Base-by-base conservation (phyloP, 2,797 vertebrate genomes). In the Characodon lateralis region DNA sequence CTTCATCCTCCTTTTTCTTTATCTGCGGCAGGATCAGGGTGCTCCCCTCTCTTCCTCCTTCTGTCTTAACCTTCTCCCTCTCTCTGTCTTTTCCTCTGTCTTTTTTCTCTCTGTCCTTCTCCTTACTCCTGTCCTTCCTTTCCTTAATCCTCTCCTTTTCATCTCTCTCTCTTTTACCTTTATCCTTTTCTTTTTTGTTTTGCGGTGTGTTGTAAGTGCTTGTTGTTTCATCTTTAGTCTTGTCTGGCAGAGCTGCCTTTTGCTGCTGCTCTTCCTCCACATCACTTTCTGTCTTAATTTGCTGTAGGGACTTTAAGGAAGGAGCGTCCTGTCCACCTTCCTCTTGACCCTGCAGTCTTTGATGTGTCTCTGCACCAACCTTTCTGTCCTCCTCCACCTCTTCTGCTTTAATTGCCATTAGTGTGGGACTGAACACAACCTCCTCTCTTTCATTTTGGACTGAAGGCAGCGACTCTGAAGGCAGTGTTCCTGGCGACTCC, bases 1-100 rank as follows among this genome's bases (percentile, higher is more conserved):
- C 91, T 72, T 92, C 93, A 0, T 94, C 91, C 87, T 95, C 92
- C 71, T 89, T 92, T 74, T 91, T 94, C 87, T 84, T 92, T 0
- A 74, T 74, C 71, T 80, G 88, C 41, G 39, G 76, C 63, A 63
- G 81, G 0, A 46, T 68, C 1, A 51, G 43, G 5, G 50, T 14
- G 2, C 69, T 43, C 0, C 74, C 79, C 14, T 93, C 91, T 80
- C 88, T 93, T 74, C 91, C 41, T 92, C 93, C 70, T 79, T 83
- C 70, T 91, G 91, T 75, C 81, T 89, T 50, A n/a, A 66, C 63
- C 81, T 79, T 86, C 22, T 92, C 91, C 77, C 83, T 92, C 59
- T 91, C 92, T 75, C 78, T 85, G 22, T 93, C 93, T 77, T 88
- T 91, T 3, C 48, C 86, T 70, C 78, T 83, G 1, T 91, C 90